phyloP scores from a whole-genome alignment of 2,113 vertebrate genomes.

The Diadophis punctatus region DNA sequence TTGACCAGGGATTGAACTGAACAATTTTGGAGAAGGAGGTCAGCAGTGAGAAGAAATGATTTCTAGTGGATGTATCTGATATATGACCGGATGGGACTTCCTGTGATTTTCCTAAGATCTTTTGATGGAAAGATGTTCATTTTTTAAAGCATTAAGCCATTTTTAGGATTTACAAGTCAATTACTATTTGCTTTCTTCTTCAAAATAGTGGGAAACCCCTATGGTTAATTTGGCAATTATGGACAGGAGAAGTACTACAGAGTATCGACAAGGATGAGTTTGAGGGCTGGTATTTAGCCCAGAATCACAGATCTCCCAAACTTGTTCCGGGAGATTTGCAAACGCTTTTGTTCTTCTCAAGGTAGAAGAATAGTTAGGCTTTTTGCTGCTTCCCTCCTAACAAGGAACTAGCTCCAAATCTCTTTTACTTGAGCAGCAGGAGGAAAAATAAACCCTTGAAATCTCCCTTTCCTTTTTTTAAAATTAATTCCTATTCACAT shows the following conservation, averaged over 20 bases:
- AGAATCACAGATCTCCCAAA: not conserved
- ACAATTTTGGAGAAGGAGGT: not conserved
- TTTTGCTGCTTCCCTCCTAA: conserved; percentile 42
- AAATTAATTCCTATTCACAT: not conserved
- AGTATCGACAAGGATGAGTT: not conserved
- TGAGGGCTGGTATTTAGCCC: not conserved
- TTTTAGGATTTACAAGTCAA: not conserved
- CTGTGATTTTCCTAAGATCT: not conserved
- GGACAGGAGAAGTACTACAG: not conserved
- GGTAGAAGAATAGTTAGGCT: not conserved
- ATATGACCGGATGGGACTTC: not conserved
- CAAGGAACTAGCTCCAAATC: conserved; percentile 33
- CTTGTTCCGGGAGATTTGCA: conserved; percentile 27
- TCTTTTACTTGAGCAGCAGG: not conserved
- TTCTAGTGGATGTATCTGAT: not conserved
- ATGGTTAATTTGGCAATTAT: not conserved
- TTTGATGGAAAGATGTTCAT: not conserved
- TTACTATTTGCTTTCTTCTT: not conserved
- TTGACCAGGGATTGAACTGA: not conserved
- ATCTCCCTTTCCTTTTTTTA: not conserved
- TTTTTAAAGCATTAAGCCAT: not conserved
- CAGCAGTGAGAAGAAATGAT: not conserved
- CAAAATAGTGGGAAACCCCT: not conserved
- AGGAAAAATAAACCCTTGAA: not conserved
- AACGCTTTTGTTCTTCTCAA: conserved; percentile 46